Conservation (phyloP, 2,888 invertebrate species). For the Eupithecia centaureata region DNA sequence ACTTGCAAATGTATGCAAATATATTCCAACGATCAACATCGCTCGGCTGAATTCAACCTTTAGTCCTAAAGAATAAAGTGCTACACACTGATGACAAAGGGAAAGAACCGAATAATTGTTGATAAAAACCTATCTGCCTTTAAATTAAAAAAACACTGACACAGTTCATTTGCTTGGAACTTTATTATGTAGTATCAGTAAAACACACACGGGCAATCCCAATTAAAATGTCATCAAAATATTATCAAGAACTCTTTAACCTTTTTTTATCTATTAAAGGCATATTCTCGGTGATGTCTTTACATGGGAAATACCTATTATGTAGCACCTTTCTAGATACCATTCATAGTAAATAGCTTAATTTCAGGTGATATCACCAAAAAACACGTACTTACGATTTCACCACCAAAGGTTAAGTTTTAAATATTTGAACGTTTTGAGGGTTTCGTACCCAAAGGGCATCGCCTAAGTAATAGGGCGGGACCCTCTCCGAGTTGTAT, state of each 20-base stretch:
- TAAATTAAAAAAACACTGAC: neutral
- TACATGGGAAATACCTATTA: neutral
- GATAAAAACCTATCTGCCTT: neutral
- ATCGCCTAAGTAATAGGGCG: no score
- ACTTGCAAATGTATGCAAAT: slow-evolving; percentile 18
- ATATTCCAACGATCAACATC: neutral
- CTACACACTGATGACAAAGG: neutral
- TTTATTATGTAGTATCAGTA: no score
- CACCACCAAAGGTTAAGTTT: no score
- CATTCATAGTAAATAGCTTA: no score
- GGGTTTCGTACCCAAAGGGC: no score
- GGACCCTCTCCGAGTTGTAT: no score
- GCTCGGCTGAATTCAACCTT: neutral
- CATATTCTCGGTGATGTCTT: no score
- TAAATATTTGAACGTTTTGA: no score
- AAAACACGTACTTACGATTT: no score
- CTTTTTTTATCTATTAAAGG: no score
- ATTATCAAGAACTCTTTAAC: neutral
- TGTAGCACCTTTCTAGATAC: no score
- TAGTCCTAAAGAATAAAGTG: neutral
- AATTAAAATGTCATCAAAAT: neutral
- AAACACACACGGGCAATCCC: neutral
- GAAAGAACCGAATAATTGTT: neutral
- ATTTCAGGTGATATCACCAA: no score
- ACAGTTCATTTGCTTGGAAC: neutral